Evolutionary conservation across 2,113 vertebrate genomes (phyloP).

Genomic region (Rallus limicola): DNA sequence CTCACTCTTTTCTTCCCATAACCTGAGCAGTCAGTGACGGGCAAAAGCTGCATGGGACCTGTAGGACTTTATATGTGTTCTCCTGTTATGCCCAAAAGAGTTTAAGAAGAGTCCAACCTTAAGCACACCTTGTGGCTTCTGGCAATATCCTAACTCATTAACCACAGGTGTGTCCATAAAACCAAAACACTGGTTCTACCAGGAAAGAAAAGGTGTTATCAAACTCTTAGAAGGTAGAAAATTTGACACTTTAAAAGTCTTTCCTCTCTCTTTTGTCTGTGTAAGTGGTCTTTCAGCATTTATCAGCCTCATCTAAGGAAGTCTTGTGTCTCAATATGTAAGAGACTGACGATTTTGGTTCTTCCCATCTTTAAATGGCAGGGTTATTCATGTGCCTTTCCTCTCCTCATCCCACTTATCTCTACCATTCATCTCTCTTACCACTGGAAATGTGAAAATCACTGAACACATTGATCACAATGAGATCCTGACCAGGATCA

Average conservation of each 20-base stretch:
- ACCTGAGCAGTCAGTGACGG: accelerated
- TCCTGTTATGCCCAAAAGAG: neutral
- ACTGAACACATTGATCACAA: accelerated
- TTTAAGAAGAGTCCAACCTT: neutral
- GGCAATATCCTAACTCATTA: neutral
- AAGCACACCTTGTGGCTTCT: neutral
- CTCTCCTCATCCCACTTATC: neutral
- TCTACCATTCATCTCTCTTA: neutral
- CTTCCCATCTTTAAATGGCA: neutral
- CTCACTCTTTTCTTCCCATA: neutral
- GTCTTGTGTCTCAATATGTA: neutral
- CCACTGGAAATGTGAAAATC: neutral
- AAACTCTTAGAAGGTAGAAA: neutral
- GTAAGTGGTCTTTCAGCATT: neutral
- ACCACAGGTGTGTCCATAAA: neutral
- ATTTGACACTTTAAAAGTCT: neutral
- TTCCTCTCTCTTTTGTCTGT: neutral
- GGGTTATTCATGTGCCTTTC: neutral
- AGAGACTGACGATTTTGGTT: neutral
- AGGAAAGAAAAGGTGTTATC: neutral
- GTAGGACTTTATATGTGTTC: accelerated
- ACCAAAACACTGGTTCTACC: neutral
- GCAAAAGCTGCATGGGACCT: neutral
- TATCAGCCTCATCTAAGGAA: neutral
- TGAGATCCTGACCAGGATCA: neutral